Percentiles rank a stretch among this genome's conserved stretches.
These are phyloP conservation scores for Malaclemys terrapin DNA, from an alignment of 2,113 vertebrate genomes.

Conservation along the genomic window DNA sequence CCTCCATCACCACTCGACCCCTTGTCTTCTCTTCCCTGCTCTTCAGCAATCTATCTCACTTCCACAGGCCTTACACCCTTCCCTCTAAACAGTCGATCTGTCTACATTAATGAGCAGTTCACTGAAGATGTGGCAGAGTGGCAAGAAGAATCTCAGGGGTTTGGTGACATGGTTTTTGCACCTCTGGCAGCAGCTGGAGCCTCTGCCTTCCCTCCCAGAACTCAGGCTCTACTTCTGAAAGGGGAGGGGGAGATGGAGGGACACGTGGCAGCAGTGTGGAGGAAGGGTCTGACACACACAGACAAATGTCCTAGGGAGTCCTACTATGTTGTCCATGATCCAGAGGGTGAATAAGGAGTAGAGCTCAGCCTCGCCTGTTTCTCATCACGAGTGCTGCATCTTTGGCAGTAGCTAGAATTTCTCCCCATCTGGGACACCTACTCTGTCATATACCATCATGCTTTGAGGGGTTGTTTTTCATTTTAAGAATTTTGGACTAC, in stretches of 20 bases:
- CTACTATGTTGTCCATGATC: background rate
- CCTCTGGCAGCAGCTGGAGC: background rate
- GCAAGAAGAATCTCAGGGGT: background rate
- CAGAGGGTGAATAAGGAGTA: background rate
- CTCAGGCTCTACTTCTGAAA: background rate
- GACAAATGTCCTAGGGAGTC: background rate
- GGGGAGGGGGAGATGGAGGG: background rate
- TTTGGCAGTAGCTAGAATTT: background rate
- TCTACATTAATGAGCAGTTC: too few relatives aligned
- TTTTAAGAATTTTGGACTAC: background rate
- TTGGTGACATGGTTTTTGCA: fast-evolving
- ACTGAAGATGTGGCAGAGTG: background rate
- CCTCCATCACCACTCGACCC: background rate
- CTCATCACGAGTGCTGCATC: background rate
- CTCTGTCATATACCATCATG: background rate
- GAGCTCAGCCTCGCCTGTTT: background rate
- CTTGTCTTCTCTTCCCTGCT: background rate
- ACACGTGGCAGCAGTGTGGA: background rate
- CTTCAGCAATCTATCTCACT: background rate
- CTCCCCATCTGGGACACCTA: background rate
- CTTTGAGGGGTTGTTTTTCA: background rate
- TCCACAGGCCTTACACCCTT: background rate
- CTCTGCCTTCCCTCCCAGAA: background rate
- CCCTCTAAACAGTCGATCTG: fast-evolving
- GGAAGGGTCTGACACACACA: background rate